Evolutionary conservation across 2,113 vertebrate species (phyloP), one percentile per base, ranked within the genome.

Genomic region (Poeciliopsis prolifica): DNA sequence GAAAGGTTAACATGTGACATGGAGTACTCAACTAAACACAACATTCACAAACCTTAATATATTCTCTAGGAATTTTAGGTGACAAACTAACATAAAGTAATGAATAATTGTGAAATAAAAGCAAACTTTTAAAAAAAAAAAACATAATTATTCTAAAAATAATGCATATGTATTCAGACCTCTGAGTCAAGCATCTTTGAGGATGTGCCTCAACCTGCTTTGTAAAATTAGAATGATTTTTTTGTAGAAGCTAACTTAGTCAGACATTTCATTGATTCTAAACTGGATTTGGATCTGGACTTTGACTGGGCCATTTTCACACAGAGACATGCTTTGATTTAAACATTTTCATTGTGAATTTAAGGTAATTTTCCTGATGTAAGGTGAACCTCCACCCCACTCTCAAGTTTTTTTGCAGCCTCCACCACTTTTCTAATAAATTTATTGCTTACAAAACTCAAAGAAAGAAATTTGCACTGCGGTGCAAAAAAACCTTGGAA

Each of bases 381-480:
- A n/a, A 58, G 15, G 17, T 17, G 51, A 58, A 58, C 51, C 22
- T 58, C 51, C 22, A 58, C 8, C 9, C 22, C 19, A n/a, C 22
- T 24, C 22, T 24, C 8, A 58, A n/a, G 22, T 58, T 7, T 58
- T 28, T 58, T 58, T 17, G 10, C 24, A 58, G 51, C 51, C 0
- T 58, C 24, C 24, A 58, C 24, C 19, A n/a, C 51, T 58, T 58
- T 58, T 17, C 51, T 58, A 3, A 22, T 58, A 24, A 58, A 58
- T 58, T 10, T 0, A 11, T 58, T n/a, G 9, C 22, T 37, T 22
- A 68, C 70, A 62, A 60, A 83, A 80, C 5, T 29, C 61, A 79
- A 71, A 83, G 35, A 54, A 77, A 72, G 26, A 28, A 76, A 71
- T 86, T 78, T 70, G 79, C 63, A 61, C 15, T 0, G 31, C 68